Evolutionary conservation across 1,140 invertebrate genomes (phyloP).

Genomic region (Bombyx mandarina): DNA sequence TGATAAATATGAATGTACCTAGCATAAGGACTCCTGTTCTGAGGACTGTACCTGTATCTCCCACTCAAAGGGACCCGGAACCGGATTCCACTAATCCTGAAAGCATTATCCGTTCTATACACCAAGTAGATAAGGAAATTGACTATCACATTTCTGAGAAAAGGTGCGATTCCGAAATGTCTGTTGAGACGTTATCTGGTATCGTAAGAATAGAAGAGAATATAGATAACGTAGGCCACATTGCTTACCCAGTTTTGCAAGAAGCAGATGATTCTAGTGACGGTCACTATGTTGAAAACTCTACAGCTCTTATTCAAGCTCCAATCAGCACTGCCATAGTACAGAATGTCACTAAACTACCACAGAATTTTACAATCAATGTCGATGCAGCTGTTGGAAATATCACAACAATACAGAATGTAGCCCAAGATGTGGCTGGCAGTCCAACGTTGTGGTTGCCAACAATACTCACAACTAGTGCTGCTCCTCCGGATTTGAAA

Average conservation of each 20-base stretch:
- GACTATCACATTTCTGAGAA: constrained; percentile 56
- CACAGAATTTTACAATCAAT: constrained; percentile 65
- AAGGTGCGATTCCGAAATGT: constrained; percentile 52
- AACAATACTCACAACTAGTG: constrained; percentile 53
- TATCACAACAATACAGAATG: constrained; percentile 63
- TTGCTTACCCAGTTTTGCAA: constrained; percentile 54
- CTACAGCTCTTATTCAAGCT: constrained; percentile 55
- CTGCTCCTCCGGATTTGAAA: constrained; percentile 39
- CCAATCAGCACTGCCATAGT: constrained; percentile 58
- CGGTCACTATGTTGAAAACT: constrained; percentile 51
- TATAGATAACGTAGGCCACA: constrained; percentile 46
- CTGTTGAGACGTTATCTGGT: constrained; percentile 49
- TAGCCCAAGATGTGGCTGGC: constrained; percentile 57
- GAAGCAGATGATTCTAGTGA: constrained; percentile 52
- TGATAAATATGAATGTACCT: constrained; percentile 61
- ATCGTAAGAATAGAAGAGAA: constrained; percentile 55
- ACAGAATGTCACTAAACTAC: constrained; percentile 63
- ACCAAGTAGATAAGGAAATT: constrained; percentile 58
- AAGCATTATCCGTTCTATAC: constrained; percentile 55
- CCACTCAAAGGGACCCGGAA: constrained; percentile 52
- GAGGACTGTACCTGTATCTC: constrained; percentile 47
- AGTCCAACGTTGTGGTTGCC: constrained; percentile 61
- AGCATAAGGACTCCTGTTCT: constrained; percentile 56
- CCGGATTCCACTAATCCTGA: constrained; percentile 64
- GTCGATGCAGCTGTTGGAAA: constrained; percentile 59